Evolutionary conservation across 2,888 invertebrate species (phyloP).

Genomic region (Boloria euphrosyne): DNA sequence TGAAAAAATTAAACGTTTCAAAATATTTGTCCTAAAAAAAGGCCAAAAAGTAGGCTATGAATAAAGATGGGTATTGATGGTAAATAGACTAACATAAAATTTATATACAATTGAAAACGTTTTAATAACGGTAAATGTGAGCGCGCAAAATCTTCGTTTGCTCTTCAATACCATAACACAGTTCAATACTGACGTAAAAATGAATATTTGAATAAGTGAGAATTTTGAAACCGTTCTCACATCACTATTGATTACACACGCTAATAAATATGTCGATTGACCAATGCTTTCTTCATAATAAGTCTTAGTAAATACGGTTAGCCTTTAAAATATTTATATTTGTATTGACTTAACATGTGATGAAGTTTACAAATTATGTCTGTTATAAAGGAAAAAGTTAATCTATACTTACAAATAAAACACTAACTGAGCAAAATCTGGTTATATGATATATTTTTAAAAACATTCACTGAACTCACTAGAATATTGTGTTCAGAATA

Average conservation of each 20-base stretch:
- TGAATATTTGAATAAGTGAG: constrained; percentile 14
- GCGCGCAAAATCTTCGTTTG: not conserved
- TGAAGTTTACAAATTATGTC: no score
- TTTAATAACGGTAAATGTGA: constrained; percentile 3
- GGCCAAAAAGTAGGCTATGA: not conserved
- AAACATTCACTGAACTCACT: no score
- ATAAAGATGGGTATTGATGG: constrained; percentile 1
- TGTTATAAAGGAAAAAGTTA: no score
- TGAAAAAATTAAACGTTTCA: not conserved
- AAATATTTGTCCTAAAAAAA: not conserved
- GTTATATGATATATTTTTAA: no score
- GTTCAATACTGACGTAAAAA: not conserved
- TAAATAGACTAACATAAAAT: not conserved
- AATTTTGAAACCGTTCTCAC: constrained; percentile 27
- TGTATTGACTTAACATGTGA: no score
- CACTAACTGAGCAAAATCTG: no score
- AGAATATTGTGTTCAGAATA: no score
- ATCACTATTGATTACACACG: not conserved
- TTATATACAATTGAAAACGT: not conserved
- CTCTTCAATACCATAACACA: constrained; percentile 1
- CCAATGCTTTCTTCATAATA: not conserved
- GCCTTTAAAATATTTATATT: no score
- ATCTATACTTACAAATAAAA: no score
- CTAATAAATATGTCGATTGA: constrained; percentile 1
- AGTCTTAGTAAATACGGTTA: not conserved